Evolutionary conservation across 2,797 vertebrate species (phyloP).

Genomic region (Pygocentrus nattereri): DNA sequence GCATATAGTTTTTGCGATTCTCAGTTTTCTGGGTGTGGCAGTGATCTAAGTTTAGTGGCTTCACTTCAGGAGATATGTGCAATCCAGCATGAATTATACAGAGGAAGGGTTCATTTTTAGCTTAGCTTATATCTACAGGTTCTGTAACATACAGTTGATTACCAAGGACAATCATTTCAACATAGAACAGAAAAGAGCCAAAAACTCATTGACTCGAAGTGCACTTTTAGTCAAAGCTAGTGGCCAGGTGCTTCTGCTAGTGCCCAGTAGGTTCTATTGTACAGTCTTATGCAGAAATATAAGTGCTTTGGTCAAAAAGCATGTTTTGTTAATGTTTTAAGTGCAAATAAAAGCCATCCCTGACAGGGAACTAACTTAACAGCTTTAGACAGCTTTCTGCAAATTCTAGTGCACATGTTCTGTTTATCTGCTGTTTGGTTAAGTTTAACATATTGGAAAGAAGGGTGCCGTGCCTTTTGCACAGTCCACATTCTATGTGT

Average conservation of each 20-base stretch:
- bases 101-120: background rate
- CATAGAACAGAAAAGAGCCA: background rate
- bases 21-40: slow-evolving; percentile 50
- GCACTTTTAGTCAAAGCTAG: background rate
- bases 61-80: slow-evolving; percentile 6
- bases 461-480: no score
- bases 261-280: background rate
- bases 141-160: background rate
- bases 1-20: slow-evolving; percentile 34
- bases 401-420: no score
- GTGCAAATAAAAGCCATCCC: no score
- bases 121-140: no score
- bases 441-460: no score
- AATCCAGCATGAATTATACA: background rate
- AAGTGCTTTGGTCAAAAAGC: no score
- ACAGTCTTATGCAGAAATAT: no score
- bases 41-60: slow-evolving; percentile 26
- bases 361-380: no score
- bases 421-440: no score
- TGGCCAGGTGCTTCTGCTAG: background rate
- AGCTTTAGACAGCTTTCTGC: no score
- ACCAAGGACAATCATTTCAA: background rate
- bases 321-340: no score
- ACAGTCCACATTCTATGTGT: no score
- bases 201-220: background rate